These are phyloP conservation scores for Patiria miniata DNA, from an alignment of 35 echinoderm and acorn worm species.

Conservation along the genomic window DNA sequence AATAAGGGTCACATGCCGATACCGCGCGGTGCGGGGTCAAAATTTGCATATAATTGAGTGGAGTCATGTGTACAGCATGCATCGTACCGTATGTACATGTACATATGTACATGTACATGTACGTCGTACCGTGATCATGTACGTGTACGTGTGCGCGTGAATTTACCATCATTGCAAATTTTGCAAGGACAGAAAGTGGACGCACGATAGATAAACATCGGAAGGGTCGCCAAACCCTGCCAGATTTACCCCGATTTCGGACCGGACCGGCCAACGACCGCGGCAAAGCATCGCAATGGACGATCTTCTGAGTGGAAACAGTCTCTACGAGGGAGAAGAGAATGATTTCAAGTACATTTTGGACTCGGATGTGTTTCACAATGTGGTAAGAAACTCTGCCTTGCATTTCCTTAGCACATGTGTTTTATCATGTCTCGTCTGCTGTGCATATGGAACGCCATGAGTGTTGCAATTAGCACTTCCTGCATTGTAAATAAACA, in stretches of 20 bases:
- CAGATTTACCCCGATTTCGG: constrained; percentile 61
- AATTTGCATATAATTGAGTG: constrained; percentile 23
- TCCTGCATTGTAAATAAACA: too few species aligned
- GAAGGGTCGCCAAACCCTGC: constrained; percentile 5
- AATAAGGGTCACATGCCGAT: too few species aligned
- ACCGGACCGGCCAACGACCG: constrained; percentile 57
- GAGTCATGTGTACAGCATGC: neutral
- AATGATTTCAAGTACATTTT: constrained; percentile 65
- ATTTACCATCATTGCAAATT: too few species aligned
- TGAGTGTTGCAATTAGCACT: too few species aligned
- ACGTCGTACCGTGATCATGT: too few species aligned
- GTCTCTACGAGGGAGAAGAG: constrained; percentile 47
- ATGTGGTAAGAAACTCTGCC: constrained; percentile 53
- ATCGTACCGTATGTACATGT: neutral
- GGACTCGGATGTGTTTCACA: constrained; percentile 62
- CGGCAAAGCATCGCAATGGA: constrained; percentile 61
- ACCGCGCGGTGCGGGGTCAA: neutral
- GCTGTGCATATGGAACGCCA: too few species aligned
- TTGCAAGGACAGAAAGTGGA: too few species aligned
- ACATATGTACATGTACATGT: too few species aligned
- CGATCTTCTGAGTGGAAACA: constrained; percentile 47
- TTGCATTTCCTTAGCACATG: too few species aligned
- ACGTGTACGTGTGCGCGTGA: too few species aligned
- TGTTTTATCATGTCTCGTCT: too few species aligned
- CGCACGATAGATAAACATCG: neutral